phyloP scores from a whole-genome alignment of 1,140 invertebrate genomes.

The Eumeta japonica region DNA sequence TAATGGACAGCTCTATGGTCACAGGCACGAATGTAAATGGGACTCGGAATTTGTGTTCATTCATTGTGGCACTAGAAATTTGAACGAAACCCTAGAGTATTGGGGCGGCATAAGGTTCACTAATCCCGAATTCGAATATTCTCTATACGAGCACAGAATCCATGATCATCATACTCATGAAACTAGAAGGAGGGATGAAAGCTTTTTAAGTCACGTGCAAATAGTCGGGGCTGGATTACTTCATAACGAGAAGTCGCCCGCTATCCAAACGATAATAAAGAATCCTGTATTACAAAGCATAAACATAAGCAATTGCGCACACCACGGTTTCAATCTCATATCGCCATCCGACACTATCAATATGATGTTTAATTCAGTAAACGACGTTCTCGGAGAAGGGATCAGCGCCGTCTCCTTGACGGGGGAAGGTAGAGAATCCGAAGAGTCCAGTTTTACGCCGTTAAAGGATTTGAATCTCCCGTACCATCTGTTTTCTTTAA shows the following conservation, averaged over 20 bases:
- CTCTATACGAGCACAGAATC: constrained; percentile 76
- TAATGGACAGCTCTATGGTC: constrained; percentile 85
- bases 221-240: constrained; percentile 94
- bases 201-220: constrained; percentile 78
- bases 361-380: constrained; percentile 70
- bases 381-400: constrained; percentile 85
- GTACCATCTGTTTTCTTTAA: constrained; percentile 91
- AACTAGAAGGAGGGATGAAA: constrained; percentile 67
- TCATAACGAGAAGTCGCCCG: constrained; percentile 92
- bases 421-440: constrained; percentile 87
- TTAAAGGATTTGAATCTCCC: constrained; percentile 83
- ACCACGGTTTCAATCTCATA: constrained; percentile 90
- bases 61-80: constrained; percentile 80
- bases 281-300: constrained; percentile 82
- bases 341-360: constrained; percentile 80
- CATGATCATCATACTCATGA: constrained; percentile 79
- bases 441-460: constrained; percentile 83
- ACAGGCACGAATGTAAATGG: constrained; percentile 82
- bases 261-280: constrained; percentile 84
- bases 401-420: constrained; percentile 86
- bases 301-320: constrained; percentile 80
- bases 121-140: constrained; percentile 84
- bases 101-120: constrained; percentile 97
- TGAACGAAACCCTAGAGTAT: constrained; percentile 71
- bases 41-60: constrained; percentile 92